Evolutionary conservation across 2,888 invertebrate species (phyloP).

Genomic region (Volucella bombylans): DNA sequence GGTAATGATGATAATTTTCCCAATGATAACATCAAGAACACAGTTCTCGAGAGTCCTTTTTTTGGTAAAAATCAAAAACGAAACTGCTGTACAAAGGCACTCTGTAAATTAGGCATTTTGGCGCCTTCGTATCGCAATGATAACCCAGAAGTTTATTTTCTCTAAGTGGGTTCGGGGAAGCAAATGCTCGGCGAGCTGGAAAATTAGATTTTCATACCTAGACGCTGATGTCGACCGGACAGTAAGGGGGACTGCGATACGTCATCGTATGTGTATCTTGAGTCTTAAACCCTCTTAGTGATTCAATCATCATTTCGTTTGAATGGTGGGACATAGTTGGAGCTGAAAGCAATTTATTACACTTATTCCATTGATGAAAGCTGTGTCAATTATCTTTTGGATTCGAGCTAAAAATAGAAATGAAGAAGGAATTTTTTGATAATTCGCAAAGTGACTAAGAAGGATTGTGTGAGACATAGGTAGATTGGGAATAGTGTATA

Average conservation of each 20-base stretch:
- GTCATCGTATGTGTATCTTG: neutral
- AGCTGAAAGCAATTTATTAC: constrained; percentile 7
- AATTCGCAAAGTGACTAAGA: too few relatives aligned
- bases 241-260: neutral
- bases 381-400: neutral
- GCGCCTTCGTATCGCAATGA: constrained; percentile 20
- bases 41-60: too few relatives aligned
- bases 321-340: neutral
- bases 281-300: constrained; percentile 17
- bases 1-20: constrained; percentile 4
- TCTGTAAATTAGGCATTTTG: constrained; percentile 25
- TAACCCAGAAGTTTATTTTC: constrained; percentile 18
- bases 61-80: too few relatives aligned
- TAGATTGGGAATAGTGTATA: too few relatives aligned
- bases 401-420: neutral
- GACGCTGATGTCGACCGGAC: neutral
- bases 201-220: constrained; percentile 60
- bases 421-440: neutral
- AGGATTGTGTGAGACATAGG: too few relatives aligned
- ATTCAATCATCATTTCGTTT: constrained; percentile 36
- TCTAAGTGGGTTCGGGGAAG: constrained; percentile 15
- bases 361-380: neutral
- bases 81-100: constrained; percentile 10
- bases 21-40: neutral
- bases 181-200: constrained; percentile 39